Base-by-base conservation (phyloP, 2,888 invertebrate species). In the Eutolmus rufibarbis region DNA sequence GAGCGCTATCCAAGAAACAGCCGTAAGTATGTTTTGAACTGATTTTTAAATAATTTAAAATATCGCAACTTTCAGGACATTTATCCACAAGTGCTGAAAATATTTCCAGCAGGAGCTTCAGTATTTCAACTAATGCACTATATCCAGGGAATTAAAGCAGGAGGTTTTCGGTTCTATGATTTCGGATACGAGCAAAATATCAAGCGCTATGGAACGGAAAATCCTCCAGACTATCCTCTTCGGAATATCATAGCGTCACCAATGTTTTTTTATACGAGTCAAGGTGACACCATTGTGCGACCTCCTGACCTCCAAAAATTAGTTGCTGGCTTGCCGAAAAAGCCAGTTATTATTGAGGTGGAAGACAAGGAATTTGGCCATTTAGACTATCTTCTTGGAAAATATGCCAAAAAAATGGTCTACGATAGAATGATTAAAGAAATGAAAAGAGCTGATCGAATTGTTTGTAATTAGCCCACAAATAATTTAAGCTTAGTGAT, bases 41-140 rank as follows among this genome's bases (percentile, higher is more conserved):
- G 16, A 31, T 5, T 14, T 34, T 46, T 43, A 2, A 66, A 28
- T 66, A 12, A 14, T 14, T 12, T 16, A 46, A 16, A 46, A 16
- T 23, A 9, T 57, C 1, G 9, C 57, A 8, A 9, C 23, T 81
- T 28, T 51, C 91, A 95, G 90, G 93, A 93, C 0, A 91, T 95
- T 88, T 89, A 95, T 86, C 94, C 95, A 0, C 93, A 95, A 0
- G 94, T 95, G 88, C 90, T 94, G 8, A 93, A 93, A 0, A 95
- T 95, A 88, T 91, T 93, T 77, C 95, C 95, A 1, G 93, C 94
- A 14, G 94, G 94, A 0, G 91, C 93, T 0, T 93, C 94, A 3
- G 91, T 92, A 2, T 92, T 92, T 89, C 94, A 94, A 89, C 89
- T 94, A 1, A 89, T 93, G 16, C 94, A 95, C 90, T 94, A 92